These are phyloP conservation scores for Heliconius erato DNA, from an alignment of 2,888 invertebrate genomes.

Conservation along the genomic window DNA sequence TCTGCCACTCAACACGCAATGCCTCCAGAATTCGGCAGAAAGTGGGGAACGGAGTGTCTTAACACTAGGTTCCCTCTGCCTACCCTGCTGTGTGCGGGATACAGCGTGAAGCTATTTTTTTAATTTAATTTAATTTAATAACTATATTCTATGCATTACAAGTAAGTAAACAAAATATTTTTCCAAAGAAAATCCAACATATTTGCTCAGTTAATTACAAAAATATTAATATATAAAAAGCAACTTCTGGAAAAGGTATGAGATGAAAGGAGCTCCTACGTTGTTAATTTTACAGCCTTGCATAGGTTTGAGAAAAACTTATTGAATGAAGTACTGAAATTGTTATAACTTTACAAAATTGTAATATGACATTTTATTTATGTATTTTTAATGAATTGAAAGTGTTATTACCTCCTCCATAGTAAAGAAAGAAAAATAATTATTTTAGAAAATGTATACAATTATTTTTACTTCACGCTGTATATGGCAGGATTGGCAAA, in stretches of 20 bases:
- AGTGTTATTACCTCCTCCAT: too few species aligned
- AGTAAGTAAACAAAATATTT: not conserved
- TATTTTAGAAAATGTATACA: too few species aligned
- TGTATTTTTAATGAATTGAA: too few species aligned
- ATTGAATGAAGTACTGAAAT: not conserved
- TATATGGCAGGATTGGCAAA: too few species aligned
- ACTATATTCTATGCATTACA: not conserved
- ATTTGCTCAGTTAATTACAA: constrained; percentile 16
- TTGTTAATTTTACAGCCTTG: not conserved
- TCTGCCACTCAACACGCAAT: too few species aligned
- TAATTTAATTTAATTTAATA: too few species aligned
- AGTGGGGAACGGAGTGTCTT: not conserved
- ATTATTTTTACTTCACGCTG: too few species aligned
- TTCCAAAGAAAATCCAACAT: not conserved
- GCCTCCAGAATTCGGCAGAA: too few species aligned
- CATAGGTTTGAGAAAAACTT: not conserved
- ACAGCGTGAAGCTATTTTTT: too few species aligned
- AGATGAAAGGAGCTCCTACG: constrained; percentile 16
- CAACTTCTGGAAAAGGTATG: not conserved
- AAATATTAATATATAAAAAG: constrained; percentile 4
- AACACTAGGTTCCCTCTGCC: not conserved
- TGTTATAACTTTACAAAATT: not conserved
- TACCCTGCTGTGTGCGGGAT: too few species aligned
- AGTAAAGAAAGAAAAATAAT: too few species aligned
- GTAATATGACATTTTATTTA: not conserved